Base-by-base conservation (phyloP, 2,797 vertebrate species). In the Coranthus polyacanthus region DNA sequence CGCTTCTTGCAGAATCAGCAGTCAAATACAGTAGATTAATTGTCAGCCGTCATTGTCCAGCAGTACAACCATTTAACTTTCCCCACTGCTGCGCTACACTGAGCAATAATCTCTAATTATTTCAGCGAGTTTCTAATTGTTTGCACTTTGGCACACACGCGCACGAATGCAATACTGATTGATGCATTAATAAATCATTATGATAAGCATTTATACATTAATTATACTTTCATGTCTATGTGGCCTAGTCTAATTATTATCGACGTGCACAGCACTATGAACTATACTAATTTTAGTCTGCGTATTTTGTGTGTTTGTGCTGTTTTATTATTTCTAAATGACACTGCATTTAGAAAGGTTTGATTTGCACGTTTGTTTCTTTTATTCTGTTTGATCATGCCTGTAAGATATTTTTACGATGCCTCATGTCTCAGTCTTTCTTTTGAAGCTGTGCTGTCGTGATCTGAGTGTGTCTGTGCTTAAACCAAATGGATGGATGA, bases 91-190 rank as follows among this genome's bases (percentile, higher is more conserved):
- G 38, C 1, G 15, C 34, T 42, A 37, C 64, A 32, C 5, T 49
- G 37, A 53, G 43, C 51, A 10, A 49, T n/a, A 2, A 55, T 12
- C 21, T 72, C 49, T 58, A 56, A 78, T 79, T 74, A 74, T 73
- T 68, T 36, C 45, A 49, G 4, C 20, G 12, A 21, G 47, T 51
- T n/a, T 21, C 24, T 73, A 45, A 60, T 64, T 63, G 54, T 71
- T 58, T 71, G 36, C 34, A 21, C 43, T 11, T 12, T 55, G 39
- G 21, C 45, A 20, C 58, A 34, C n/a, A n/a, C 53, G 46, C 38
- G 17, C 41, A 13, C 44, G 42, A 16, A 37, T 12, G 58, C 54
- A 17, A 34, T 44, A 2, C 46, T 67, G 47, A 56, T 24, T 51
- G 24, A 12, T 11, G 9, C 26, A 41, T 76, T 51, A 34, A 69